Conservation (phyloP, 2,113 vertebrate species). For the Otocyon megalotis region DNA sequence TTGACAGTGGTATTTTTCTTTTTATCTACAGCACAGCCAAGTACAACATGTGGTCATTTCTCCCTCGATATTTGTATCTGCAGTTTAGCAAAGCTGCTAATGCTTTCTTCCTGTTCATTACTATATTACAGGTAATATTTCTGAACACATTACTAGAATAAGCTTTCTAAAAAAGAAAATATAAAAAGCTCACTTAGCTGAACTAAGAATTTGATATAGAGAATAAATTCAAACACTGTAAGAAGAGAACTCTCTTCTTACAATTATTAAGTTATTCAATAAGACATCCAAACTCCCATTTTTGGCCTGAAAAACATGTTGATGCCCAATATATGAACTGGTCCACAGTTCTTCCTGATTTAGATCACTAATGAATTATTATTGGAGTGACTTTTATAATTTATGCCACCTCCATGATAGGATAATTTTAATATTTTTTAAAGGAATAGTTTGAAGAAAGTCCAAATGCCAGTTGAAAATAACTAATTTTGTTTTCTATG, state of each 20-base stretch:
- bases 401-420: background rate
- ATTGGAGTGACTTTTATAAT: background rate
- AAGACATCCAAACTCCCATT: background rate
- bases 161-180: background rate
- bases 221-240: background rate
- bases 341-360: background rate
- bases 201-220: background rate
- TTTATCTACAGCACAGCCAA: slow-evolving; percentile 34
- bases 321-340: background rate
- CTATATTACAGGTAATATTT: slow-evolving; percentile 56
- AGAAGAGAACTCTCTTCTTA: background rate
- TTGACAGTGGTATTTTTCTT: background rate
- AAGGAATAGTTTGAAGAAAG: slow-evolving; percentile 33
- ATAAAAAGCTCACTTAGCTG: background rate
- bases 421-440: background rate
- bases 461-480: background rate
- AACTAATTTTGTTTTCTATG: background rate
- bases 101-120: slow-evolving; percentile 64
- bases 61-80: slow-evolving; percentile 33
- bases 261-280: background rate
- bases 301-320: background rate
- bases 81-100: slow-evolving; percentile 66
- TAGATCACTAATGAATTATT: background rate
- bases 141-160: background rate
- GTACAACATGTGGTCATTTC: slow-evolving; percentile 50